Conservation (phyloP, 2,888 invertebrate species). For the Eugnorisma glareosa region DNA sequence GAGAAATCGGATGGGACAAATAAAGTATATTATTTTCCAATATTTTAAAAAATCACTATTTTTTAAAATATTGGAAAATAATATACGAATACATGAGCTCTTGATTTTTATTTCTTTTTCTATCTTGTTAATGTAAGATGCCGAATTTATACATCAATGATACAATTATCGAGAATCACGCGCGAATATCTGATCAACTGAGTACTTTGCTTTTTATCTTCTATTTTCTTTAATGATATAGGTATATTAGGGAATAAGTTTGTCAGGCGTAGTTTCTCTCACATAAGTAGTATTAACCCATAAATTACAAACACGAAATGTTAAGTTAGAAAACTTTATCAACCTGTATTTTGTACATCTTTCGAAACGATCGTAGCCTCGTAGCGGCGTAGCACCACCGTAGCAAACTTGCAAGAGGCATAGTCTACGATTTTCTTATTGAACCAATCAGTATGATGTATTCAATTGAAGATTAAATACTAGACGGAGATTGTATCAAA, state of each 20-base stretch:
- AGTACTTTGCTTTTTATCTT: not conserved
- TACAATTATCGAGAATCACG: not conserved
- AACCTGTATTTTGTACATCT: conserved; percentile 5
- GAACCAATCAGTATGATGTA: not conserved
- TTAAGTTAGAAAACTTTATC: not conserved
- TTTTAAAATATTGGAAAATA: not conserved
- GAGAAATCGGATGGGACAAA: not conserved
- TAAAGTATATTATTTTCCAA: no score
- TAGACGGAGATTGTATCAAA: conserved; percentile 9
- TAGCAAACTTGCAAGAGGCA: conserved; percentile 45
- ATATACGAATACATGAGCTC: not conserved
- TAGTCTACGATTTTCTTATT: conserved; percentile 19
- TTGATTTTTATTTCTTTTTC: not conserved
- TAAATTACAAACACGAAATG: not conserved
- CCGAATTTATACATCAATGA: not conserved
- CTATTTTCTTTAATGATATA: not conserved
- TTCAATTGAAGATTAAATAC: conserved; percentile 29
- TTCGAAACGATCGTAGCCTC: conserved; percentile 23
- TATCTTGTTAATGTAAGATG: not conserved
- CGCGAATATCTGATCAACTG: not conserved
- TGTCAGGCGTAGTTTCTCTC: not conserved
- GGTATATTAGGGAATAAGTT: no score
- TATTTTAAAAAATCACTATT: no score
- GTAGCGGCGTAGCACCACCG: conserved; percentile 37
- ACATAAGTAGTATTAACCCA: not conserved